Base-by-base conservation (phyloP, 1,140 invertebrate species). In the Euglossa dilemma region DNA sequence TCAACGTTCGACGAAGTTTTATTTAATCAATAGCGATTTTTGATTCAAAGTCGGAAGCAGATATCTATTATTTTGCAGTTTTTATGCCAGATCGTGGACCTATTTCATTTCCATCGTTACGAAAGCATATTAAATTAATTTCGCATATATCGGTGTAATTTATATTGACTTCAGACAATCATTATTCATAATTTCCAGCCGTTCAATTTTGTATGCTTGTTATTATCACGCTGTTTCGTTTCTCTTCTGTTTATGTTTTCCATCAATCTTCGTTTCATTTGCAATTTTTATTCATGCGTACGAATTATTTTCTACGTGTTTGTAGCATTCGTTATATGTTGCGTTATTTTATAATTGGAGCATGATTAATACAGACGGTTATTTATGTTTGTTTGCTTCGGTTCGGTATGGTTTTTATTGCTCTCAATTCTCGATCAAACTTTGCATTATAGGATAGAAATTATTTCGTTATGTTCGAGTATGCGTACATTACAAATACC, bases 271-370 rank as follows among this genome's bases (percentile, higher is more conserved):
- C 56, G 59, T 28, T 45, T n/a, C 52, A 36, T 18, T 67, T 43
- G 12, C 16, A 16, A 67, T 57, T 75, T 56, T 64, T 75, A 23
- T 80, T 20, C 43, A n/a, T 8, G 43, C 54, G 54, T 52, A 63
- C 9, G 6, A 63, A 45, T 61, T 54, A 28, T 63, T 67, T 82
- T 76, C 36, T 74, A 16, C 4, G 16, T 50, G 7, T 66, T 56
- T 66, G 28, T 54, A 57, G 11, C 9, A 36, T 23, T 25, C 45
- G 14, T 69, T 69, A 47, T 47, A 28, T 6, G n/a, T 45, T 28
- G 72, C 43, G 61, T 67, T 67, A 50, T 18, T 16, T 59, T 45
- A n/a, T 20, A 67, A 69, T 82, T 82, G 80, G 73, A 82, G 80
- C 52, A 76, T 59, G 72, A 76, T 67, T 54, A 56, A 59, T 14